Evolutionary conservation across 1,140 invertebrate genomes (phyloP).

Genomic region (Leptonema lineaticorne): DNA sequence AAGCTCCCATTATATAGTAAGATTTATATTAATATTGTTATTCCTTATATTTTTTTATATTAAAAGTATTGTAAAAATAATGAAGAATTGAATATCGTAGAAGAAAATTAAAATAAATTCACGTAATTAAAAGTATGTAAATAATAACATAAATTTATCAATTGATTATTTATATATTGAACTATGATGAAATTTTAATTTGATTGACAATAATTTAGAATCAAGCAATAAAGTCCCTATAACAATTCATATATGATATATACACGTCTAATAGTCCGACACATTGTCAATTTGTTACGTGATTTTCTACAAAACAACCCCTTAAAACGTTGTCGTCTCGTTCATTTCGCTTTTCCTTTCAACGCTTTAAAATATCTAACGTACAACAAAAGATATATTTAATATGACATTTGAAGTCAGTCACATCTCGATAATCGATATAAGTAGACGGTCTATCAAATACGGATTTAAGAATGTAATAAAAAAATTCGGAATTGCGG

Average conservation of each 20-base stretch:
- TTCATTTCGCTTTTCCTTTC: background rate
- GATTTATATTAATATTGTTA: no score
- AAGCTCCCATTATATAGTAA: no score
- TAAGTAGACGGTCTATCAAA: conserved; percentile 16
- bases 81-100: no score
- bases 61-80: no score
- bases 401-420: background rate
- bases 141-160: no score
- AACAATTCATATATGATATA: background rate
- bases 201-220: background rate
- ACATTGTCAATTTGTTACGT: conserved; percentile 42
- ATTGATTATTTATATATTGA: no score
- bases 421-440: conserved; percentile 8
- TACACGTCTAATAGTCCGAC: conserved; percentile 35
- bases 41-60: no score
- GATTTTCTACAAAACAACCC: conserved; percentile 40
- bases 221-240: conserved; percentile 31
- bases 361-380: background rate
- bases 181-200: no score
- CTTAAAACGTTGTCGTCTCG: conserved; percentile 26
- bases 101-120: no score
- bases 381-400: background rate
- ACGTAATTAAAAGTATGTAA: no score
- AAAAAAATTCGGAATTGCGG: background rate
- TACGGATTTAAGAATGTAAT: background rate